Percentiles rank a stretch among this genome's conserved stretches.
phyloP scores from a whole-genome alignment of 2,797 vertebrate genomes.

The Amphiprion clarkii region DNA sequence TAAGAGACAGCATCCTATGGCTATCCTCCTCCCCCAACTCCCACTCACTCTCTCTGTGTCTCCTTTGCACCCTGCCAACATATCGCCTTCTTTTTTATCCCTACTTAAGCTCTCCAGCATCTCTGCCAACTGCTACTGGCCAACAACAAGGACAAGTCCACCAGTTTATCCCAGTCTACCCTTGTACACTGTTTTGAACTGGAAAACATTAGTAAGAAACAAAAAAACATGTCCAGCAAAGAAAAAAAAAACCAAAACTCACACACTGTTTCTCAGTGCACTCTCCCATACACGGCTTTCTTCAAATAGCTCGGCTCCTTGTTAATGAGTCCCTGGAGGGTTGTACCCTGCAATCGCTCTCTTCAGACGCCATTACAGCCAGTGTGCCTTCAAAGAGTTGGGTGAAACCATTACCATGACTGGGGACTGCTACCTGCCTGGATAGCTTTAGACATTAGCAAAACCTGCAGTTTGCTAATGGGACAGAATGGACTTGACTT shows the following conservation, averaged over 20 bases:
- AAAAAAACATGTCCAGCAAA: constrained; percentile 22
- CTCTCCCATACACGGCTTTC: constrained; percentile 48
- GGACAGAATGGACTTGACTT: constrained; percentile 60
- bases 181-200: constrained; percentile 18
- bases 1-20: constrained; percentile 48
- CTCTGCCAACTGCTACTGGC: constrained; percentile 45
- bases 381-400: constrained; percentile 75
- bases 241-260: neutral
- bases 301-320: constrained; percentile 71
- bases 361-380: constrained; percentile 74
- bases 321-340: constrained; percentile 81
- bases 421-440: constrained; percentile 73
- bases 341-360: constrained; percentile 69
- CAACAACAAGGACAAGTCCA: constrained; percentile 43
- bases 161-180: constrained; percentile 56
- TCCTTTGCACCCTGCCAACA: constrained; percentile 55
- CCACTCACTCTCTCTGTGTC: constrained; percentile 16
- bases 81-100: constrained; percentile 51
- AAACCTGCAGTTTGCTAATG: constrained; percentile 69
- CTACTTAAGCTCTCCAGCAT: constrained; percentile 56
- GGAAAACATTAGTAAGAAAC: constrained; percentile 28
- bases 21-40: constrained; percentile 11
- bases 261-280: constrained; percentile 17
- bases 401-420: constrained; percentile 67
- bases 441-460: constrained; percentile 63